Evolutionary conservation across 1,140 invertebrate species (phyloP).

Genomic region (Eupristina koningsbergeri): DNA sequence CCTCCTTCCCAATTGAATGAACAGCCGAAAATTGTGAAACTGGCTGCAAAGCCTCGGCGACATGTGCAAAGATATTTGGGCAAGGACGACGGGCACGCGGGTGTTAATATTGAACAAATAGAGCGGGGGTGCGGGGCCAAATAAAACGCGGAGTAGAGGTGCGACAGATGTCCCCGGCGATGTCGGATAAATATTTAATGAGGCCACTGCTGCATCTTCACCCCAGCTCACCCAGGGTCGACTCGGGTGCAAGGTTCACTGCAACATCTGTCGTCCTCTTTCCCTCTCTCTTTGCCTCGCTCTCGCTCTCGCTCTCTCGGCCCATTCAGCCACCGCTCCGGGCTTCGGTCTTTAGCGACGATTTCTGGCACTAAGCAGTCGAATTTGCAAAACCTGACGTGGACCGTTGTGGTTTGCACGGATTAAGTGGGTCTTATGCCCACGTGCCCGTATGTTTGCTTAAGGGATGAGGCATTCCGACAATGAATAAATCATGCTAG

Average conservation of each 20-base stretch:
- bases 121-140: not conserved
- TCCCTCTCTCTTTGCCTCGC: too few relatives aligned
- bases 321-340: too few relatives aligned
- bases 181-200: slow-evolving; percentile 52
- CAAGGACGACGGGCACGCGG: not conserved
- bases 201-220: slow-evolving; percentile 1
- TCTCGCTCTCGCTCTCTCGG: too few relatives aligned
- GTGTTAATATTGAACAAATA: slow-evolving; percentile 27
- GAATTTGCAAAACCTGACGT: not conserved
- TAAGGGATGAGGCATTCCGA: not conserved
- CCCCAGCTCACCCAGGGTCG: not conserved
- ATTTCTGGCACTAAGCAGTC: not conserved
- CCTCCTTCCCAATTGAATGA: too few relatives aligned
- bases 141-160: not conserved
- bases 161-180: slow-evolving; percentile 49
- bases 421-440: not conserved
- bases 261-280: slow-evolving; percentile 43
- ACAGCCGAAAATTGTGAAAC: too few relatives aligned
- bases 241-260: slow-evolving; percentile 4
- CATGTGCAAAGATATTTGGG: slow-evolving; percentile 6
- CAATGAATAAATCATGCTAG: not conserved
- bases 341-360: not conserved
- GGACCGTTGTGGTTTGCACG: not conserved
- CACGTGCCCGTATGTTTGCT: not conserved
- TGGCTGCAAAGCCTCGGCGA: too few relatives aligned